Conservation (phyloP, 2,113 vertebrate species). For the Oryzias woworae region DNA sequence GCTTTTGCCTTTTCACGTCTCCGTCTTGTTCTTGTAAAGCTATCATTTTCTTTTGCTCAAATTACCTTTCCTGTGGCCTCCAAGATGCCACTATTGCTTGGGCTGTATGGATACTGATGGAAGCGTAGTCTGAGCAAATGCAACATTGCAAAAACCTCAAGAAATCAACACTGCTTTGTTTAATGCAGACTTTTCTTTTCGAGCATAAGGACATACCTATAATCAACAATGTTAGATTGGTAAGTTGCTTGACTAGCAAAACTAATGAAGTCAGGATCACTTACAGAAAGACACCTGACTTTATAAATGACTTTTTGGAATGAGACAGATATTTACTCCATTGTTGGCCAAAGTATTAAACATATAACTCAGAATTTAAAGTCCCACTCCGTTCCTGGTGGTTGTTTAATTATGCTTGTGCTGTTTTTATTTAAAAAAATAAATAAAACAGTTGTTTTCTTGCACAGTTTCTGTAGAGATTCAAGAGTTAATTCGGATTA, state of each 20-base stretch:
- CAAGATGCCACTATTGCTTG: conserved; percentile 70
- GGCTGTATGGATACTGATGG: conserved; percentile 80
- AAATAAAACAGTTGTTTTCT: too few relatives aligned
- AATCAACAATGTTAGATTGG: conserved; percentile 31
- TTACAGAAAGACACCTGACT: neutral
- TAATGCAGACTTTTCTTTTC: conserved; percentile 59
- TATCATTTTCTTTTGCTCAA: conserved; percentile 81
- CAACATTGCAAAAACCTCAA: conserved; percentile 44
- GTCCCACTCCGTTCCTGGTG: too few relatives aligned
- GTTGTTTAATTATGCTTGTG: too few relatives aligned
- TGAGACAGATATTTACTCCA: conserved; percentile 3
- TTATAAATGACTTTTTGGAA: neutral
- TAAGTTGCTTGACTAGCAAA: conserved; percentile 33
- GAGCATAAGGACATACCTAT: conserved; percentile 49
- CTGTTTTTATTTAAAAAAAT: too few relatives aligned
- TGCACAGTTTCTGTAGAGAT: too few relatives aligned
- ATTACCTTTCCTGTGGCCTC: conserved; percentile 76
- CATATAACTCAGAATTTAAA: too few relatives aligned
- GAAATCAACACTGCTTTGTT: conserved; percentile 61
- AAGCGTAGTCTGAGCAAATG: conserved; percentile 67
- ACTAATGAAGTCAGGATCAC: conserved; percentile 12
- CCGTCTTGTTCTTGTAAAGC: conserved; percentile 49
- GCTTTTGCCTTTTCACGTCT: conserved; percentile 55
- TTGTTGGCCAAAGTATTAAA: neutral
- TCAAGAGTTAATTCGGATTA: too few relatives aligned